Evolutionary conservation across 2,113 vertebrate species (phyloP), one percentile per base, ranked within the genome.

Genomic region (Hippolais icterina): DNA sequence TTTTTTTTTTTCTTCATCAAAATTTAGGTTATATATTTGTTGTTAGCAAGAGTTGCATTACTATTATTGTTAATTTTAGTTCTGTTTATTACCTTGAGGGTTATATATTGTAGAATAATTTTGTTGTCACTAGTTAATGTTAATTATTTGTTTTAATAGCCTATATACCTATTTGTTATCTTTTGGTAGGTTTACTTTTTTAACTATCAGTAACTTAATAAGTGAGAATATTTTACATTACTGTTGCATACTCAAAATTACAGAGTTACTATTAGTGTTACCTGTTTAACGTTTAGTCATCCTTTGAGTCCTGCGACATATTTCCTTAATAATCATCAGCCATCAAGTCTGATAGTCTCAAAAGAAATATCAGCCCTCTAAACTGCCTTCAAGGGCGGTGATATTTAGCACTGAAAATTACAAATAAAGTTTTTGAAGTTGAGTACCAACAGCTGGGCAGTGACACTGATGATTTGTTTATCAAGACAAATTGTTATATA

Each of bases 261-360:
- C 97, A 98, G 97, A 98, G 98, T 99, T 99, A 98, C 98, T 99
- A 97, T 99, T 99, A 98, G 96, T 98, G 98, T 99, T 99, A 99
- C 99, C 99, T 99, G 99, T 98, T 99, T 99, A 99, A 98, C 97
- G 99, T 99, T 99, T 99, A 99, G 99, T 99, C 99, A 99, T 99
- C 99, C 98, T 99, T 99, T 99, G 98, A 99, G 98, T 99, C 98
- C 99, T 98, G 98, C 98, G 98, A 99, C 98, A 98, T 98, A 98
- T 98, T 98, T 98, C 98, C 98, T 99, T 99, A 99, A 99, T 98
- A 99, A 99, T 98, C 98, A 99, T 98, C 98, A 98, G 98, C 98
- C 98, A 99, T 98, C 99, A 98, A 99, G 98, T 99, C 98, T 99
- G 99, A 99, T 99, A 99, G 99, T 99, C 99, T 99, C 99, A 99